These are phyloP conservation scores for Enteromius thamalakanensis DNA, from an alignment of 2,797 vertebrate genomes.

Conservation along the genomic window DNA sequence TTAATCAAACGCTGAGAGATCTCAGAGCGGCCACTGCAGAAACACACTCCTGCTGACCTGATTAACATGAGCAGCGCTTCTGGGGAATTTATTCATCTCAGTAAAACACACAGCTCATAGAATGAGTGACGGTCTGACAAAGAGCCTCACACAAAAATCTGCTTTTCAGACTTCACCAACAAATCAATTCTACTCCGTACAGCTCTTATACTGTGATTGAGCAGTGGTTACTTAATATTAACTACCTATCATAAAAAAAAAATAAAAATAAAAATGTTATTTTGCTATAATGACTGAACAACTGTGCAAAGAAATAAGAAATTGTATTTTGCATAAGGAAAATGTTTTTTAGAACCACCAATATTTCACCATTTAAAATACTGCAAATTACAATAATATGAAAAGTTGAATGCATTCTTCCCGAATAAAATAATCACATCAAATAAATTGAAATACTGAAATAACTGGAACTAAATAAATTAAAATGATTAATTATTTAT, in stretches of 20 bases:
- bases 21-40: conserved; percentile 33
- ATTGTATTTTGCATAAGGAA: not conserved
- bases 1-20: conserved; percentile 39
- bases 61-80: conserved; percentile 40
- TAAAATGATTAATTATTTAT: not conserved
- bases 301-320: not conserved
- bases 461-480: not conserved
- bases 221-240: not conserved
- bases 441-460: not conserved
- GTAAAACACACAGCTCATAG: conserved; percentile 1
- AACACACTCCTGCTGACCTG: conserved; percentile 51
- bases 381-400: not conserved
- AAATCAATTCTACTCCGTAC: not conserved
- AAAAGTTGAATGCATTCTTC: not conserved
- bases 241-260: not conserved
- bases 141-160: not conserved
- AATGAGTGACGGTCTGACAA: not conserved
- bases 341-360: not conserved
- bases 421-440: not conserved
- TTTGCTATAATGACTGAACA: not conserved
- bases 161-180: not conserved
- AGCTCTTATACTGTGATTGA: not conserved
- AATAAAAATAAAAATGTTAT: not conserved
- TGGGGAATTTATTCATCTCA: conserved; percentile 44
- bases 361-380: not conserved